Base-by-base conservation (phyloP, 2,797 vertebrate species). In the Spinus pinus region DNA sequence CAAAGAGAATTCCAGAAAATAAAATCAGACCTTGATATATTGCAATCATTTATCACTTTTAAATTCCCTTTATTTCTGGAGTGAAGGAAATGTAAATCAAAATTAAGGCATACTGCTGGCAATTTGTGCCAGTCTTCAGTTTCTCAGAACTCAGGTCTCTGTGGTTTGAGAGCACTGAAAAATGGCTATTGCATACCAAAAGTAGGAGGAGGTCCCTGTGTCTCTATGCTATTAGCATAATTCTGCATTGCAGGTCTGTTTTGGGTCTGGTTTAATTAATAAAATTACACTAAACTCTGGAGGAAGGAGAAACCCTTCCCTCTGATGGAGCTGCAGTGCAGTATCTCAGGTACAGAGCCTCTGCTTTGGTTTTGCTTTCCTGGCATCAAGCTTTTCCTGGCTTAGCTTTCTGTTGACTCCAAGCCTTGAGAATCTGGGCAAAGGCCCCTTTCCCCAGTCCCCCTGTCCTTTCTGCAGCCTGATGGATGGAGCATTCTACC, bases 1-100 rank as follows among this genome's bases (percentile, higher is more conserved):
- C 15, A 86, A 78, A 82, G 24, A 87, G 42, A 91, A 91, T 78
- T 93, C 28, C 30, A 71, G 19, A 77, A 93, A 93, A 81, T 46
- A 82, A 72, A 81, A 74, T 14, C 58, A 86, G 39, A 74, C 37
- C 30, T 37, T 70, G 62, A 41, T 79, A 66, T 20, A 83, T 72
- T 90, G 47, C 42, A 39, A 46, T 19, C 8, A 79, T 95, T 93
- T 83, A 73, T 84, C 79, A 84, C 16, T 62, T 54, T 80, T 86
- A 94, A 77, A 81, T 74, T 91, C 21, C 27, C 10, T 75, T 83
- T 66, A 47, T 92, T 81, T 87, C 71, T 37, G 20, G 70, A 47
- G 17, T 50, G 75, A 86, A 67, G 27, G 31, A 67, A 79, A 60
- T 0, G 0, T 56, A 88, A 92, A 87, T 54, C 54, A 77, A 54